phyloP scores from a whole-genome alignment of 2,888 invertebrate species.

The Cosmia trapezina region DNA sequence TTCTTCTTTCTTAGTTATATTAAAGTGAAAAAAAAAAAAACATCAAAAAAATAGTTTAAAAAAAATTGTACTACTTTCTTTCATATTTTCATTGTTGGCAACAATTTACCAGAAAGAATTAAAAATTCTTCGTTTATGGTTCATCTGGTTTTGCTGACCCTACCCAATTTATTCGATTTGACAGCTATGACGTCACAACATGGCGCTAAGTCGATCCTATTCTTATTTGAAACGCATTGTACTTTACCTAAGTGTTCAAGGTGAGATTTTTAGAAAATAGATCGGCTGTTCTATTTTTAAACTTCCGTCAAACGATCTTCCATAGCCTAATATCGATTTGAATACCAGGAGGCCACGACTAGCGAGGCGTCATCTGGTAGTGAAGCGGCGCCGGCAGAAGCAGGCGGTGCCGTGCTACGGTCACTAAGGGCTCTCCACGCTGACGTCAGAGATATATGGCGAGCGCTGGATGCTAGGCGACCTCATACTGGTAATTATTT shows the following conservation, averaged over 20 bases:
- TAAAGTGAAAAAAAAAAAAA: no score
- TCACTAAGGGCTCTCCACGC: slow-evolving; percentile 79
- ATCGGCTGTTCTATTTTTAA: background rate
- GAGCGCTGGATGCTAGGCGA: slow-evolving; percentile 75
- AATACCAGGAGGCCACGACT: slow-evolving; percentile 76
- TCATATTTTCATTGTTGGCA: no score
- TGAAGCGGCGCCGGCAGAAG: slow-evolving; percentile 65
- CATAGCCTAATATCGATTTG: background rate
- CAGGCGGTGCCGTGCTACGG: slow-evolving; percentile 82
- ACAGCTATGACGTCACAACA: no score
- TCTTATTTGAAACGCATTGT: no score
- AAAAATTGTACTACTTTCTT: no score
- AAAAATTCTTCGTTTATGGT: no score
- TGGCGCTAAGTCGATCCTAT: no score
- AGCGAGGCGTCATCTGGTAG: slow-evolving; percentile 82
- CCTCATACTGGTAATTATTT: slow-evolving; percentile 70
- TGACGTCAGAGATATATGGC: slow-evolving; percentile 81
- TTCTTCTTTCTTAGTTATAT: no score
- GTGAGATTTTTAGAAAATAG: background rate
- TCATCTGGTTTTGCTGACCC: no score
- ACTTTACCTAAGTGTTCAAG: background rate
- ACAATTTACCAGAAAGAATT: no score
- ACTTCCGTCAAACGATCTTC: background rate
- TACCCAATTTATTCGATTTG: no score
- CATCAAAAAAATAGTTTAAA: no score